Base-by-base conservation (phyloP, 2,113 vertebrate species). In the Myrmecobius fasciatus region DNA sequence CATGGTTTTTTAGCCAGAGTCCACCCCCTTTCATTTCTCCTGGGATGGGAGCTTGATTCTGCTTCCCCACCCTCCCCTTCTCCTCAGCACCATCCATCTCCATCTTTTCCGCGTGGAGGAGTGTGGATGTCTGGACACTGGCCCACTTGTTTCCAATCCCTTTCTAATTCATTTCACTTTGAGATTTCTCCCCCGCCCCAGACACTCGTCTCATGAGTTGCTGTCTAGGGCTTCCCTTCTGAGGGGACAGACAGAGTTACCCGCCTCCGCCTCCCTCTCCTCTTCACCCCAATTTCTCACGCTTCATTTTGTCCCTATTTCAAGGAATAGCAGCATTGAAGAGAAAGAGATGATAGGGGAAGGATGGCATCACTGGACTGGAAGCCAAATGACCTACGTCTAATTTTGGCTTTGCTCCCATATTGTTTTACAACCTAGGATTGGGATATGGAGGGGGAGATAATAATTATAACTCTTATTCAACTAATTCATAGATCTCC, bases 151-250 rank as follows among this genome's bases (percentile, higher is more conserved):
- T 97, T 95, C 96, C 97, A 97, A 93, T 96, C 96, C 96, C 96
- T 94, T 97, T 98, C 97, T 96, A 97, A 97, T 95, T 97, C 97
- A 97, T 96, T 97, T 96, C 97, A 96, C 97, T 83, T 43, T 25
- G 0, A 52, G 90, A 92, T 91, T 95, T 97, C 75, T 91, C 92
- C 91, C 94, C 75, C 0, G 47, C 97, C 97, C 94, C 92, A 83
- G 67, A 83, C 67, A 43, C 67, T 22, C 93, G 8, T 91, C 95
- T 94, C 96, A 12, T 25, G 52, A 91, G 92, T 94, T 89, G 48
- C 89, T 46, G 96, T 96, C 97, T 96, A 96, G 93, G 67, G 89
- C 25, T 53, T 95, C 43, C 89, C 89, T 92, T 97, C 95, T 92
- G 96, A 93, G 93, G 94, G 49, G 56, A 43, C 92, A 97, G 96